Conservation (phyloP, 2,888 invertebrate genomes). For the Drosophila mulleri region DNA sequence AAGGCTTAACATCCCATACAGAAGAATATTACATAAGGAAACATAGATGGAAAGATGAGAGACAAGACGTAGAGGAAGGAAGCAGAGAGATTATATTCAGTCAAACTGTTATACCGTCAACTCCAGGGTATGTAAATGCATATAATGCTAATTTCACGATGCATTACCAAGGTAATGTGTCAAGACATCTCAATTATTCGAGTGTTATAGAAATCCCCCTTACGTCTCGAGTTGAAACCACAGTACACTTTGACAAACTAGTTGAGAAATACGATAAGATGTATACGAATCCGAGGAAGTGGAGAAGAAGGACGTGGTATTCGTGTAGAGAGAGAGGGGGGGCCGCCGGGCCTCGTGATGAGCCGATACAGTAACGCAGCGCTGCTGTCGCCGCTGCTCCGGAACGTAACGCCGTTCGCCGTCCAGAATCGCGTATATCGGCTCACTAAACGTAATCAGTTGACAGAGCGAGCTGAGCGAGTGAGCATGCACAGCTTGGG, state of each 20-base stretch:
- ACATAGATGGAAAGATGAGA: too few relatives aligned
- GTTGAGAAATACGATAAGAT: slow-evolving; percentile 8
- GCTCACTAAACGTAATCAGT: slow-evolving; percentile 21
- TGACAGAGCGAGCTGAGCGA: slow-evolving; percentile 18
- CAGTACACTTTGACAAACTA: slow-evolving; percentile 4
- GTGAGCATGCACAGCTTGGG: slow-evolving; percentile 33
- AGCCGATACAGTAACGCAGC: slow-evolving; percentile 7
- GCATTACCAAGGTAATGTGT: too few relatives aligned
- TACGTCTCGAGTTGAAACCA: neutral
- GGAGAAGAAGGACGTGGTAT: neutral
- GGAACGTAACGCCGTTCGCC: neutral
- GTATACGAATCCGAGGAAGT: neutral
- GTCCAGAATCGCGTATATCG: slow-evolving; percentile 8
- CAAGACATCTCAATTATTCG: neutral
- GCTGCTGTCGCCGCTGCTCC: neutral
- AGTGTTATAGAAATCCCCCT: neutral
- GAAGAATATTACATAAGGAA: too few relatives aligned
- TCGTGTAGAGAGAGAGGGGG: neutral
- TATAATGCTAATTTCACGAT: neutral
- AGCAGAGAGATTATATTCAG: neutral
- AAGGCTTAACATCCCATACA: too few relatives aligned
- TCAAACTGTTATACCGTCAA: neutral
- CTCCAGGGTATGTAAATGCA: neutral
- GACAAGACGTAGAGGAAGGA: too few relatives aligned
- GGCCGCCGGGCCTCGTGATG: neutral